A percentile compares a stretch with the other conserved stretches of the same genome.
Evolutionary conservation across 2,797 vertebrate species (phyloP).

Genomic region (Alectoris magna): DNA sequence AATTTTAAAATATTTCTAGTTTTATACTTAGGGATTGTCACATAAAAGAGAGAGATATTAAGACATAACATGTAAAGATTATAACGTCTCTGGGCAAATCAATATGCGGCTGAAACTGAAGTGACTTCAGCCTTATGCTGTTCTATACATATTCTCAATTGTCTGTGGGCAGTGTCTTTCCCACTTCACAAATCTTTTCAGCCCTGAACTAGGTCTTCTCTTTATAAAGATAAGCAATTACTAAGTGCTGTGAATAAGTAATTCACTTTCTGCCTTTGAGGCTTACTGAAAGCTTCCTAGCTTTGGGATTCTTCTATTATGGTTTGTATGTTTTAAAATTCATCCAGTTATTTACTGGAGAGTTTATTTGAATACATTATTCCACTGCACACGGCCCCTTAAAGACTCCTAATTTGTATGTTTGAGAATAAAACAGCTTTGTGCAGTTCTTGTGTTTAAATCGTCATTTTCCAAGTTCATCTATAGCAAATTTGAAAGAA

Average conservation of each 20-base stretch:
- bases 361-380: neutral
- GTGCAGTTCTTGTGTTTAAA: neutral
- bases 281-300: neutral
- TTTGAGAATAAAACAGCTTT: neutral
- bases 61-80: neutral
- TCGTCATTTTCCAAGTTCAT: neutral
- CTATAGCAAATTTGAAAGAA: neutral
- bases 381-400: neutral
- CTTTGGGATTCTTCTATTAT: neutral
- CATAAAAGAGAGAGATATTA: neutral
- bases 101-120: neutral
- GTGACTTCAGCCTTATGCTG: neutral
- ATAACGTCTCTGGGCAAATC: neutral
- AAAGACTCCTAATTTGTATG: neutral
- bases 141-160: neutral
- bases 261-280: neutral
- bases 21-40: neutral
- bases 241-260: neutral
- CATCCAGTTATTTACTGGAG: neutral
- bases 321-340: neutral
- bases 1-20: neutral
- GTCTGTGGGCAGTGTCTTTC: neutral
- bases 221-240: neutral
- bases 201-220: neutral
- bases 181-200: neutral